A percentile compares a stretch with the other conserved stretches of the same genome.
These are phyloP conservation scores for Caenorhabditis drosophilae DNA, from an alignment of 2,888 invertebrate species.

Conservation along the genomic window DNA sequence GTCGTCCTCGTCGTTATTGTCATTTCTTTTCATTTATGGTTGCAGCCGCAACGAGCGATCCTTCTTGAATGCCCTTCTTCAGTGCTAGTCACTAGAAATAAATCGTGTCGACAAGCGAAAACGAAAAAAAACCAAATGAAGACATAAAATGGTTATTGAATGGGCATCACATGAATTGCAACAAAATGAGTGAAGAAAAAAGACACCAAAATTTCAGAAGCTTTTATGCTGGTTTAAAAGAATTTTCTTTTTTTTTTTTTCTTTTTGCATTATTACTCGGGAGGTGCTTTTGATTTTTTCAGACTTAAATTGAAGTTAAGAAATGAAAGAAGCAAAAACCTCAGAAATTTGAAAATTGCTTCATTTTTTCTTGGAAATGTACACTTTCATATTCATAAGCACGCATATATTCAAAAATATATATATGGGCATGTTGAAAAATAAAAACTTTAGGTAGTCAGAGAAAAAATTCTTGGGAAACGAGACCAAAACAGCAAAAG, in stretches of 20 bases:
- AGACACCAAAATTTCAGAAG: no score
- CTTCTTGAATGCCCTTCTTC: neutral
- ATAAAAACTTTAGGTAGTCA: no score
- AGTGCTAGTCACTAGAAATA: neutral
- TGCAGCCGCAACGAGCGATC: neutral
- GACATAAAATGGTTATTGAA: neutral
- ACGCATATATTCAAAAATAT: no score
- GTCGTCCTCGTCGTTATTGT: no score
- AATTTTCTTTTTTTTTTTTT: slow-evolving; percentile 3
- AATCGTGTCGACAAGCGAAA: neutral
- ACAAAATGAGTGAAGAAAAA: neutral
- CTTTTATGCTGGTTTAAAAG: no score
- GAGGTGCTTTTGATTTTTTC: neutral
- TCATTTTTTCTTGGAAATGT: no score
- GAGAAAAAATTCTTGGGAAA: no score
- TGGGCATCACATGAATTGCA: neutral
- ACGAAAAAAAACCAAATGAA: no score
- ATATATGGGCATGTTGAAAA: no score
- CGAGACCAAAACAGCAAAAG: no score
- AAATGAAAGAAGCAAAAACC: neutral
- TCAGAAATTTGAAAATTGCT: no score
- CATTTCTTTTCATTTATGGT: neutral
- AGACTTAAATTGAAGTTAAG: neutral
- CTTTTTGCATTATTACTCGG: slow-evolving; percentile 1
- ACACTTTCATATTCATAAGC: no score